Percentiles rank a stretch among this genome's conserved stretches.
Evolutionary conservation across 2,797 vertebrate genomes (phyloP).

Genomic region (Pampus argenteus): DNA sequence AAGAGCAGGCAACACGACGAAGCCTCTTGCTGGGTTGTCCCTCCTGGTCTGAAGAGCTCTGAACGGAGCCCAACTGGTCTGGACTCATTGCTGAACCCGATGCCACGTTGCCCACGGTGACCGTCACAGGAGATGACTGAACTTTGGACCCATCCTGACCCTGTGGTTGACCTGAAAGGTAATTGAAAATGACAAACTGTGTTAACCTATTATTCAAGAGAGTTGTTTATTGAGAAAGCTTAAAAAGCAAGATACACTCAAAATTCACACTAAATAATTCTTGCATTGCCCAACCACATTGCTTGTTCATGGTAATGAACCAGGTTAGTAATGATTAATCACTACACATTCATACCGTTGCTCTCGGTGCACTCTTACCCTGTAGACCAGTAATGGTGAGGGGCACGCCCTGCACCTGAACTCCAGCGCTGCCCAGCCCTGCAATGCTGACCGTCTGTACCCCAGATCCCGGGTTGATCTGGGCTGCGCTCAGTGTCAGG

Average conservation of each 20-base stretch:
- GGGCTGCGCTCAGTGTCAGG: constrained; percentile 94
- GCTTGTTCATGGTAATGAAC: not conserved
- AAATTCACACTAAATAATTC: not conserved
- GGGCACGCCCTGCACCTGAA: constrained; percentile 97
- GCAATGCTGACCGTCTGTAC: constrained; percentile 98
- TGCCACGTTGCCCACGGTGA: constrained; percentile 93
- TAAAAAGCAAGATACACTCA: constrained; percentile 5
- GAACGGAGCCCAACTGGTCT: constrained; percentile 95
- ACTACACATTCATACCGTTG: constrained; percentile 1
- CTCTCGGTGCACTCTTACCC: constrained; percentile 83
- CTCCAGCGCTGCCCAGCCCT: constrained; percentile 92
- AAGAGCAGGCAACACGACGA: constrained; percentile 96
- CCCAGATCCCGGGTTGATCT: constrained; percentile 95
- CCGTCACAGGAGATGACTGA: constrained; percentile 93
- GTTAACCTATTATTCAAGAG: not conserved
- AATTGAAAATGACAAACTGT: constrained; percentile 19
- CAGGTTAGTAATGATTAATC: not conserved
- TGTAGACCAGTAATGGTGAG: constrained; percentile 97
- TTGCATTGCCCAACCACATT: not conserved
- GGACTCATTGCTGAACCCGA: constrained; percentile 93
- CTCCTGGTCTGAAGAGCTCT: constrained; percentile 96
- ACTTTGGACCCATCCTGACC: constrained; percentile 94
- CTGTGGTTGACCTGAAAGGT: constrained; percentile 92
- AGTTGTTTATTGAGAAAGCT: not conserved
- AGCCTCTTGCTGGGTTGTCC: constrained; percentile 95